phyloP scores from a whole-genome alignment of 1,140 invertebrate genomes.

The Drosophila arizonae region DNA sequence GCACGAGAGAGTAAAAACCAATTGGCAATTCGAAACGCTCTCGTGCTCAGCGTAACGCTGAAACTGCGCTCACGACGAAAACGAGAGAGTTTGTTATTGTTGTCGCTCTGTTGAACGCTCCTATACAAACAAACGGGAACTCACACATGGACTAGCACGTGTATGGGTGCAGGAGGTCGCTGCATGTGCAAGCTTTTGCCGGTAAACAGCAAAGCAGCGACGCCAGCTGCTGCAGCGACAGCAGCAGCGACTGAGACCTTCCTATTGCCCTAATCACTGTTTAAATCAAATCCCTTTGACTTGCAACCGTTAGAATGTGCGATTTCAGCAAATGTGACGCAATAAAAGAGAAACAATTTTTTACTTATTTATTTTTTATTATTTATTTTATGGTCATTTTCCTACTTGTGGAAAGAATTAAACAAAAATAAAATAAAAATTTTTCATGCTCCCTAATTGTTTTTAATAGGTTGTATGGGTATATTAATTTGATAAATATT shows the following conservation, averaged over 20 bases:
- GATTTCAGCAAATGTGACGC: neutral
- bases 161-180: neutral
- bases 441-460: too few species aligned
- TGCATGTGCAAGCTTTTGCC: conserved; percentile 60
- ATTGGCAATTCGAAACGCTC: conserved; percentile 12
- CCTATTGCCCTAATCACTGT: neutral
- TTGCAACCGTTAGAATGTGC: neutral
- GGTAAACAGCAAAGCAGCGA: conserved; percentile 44
- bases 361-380: neutral
- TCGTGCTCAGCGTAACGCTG: conserved; percentile 15
- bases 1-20: conserved; percentile 9
- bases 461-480: too few species aligned
- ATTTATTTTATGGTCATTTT: too few species aligned
- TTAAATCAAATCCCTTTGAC: conserved; percentile 1
- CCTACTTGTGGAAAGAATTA: neutral
- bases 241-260: conserved; percentile 25
- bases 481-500: too few species aligned
- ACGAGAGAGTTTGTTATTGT: conserved; percentile 38
- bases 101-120: conserved; percentile 25
- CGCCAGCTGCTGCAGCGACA: conserved; percentile 25
- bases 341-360: neutral
- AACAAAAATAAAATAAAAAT: too few species aligned
- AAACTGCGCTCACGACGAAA: conserved; percentile 4
- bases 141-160: conserved; percentile 3
- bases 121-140: conserved; percentile 40